phyloP scores from a whole-genome alignment of 2,888 invertebrate species.

The Marasmarcha lunaedactyla region DNA sequence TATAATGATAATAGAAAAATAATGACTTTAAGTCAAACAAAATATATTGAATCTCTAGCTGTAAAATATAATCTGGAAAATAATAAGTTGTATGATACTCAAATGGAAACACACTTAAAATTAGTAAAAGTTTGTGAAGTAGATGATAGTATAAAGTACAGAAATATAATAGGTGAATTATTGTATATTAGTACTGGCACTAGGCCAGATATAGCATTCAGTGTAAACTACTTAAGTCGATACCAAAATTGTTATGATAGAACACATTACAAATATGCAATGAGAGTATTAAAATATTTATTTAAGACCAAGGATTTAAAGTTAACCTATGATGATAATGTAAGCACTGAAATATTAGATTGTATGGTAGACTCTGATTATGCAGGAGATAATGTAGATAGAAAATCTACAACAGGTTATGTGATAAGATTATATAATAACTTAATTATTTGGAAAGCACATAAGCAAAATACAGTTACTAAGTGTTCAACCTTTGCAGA shows the following conservation, averaged over 20 bases:
- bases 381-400: constrained; percentile 11
- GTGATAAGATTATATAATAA: constrained; percentile 12
- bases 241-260: constrained; percentile 12
- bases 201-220: constrained; percentile 14
- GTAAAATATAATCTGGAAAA: constrained; percentile 18
- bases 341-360: constrained; percentile 16
- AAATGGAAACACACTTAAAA: constrained; percentile 12
- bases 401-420: constrained; percentile 13
- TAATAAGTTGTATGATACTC: constrained; percentile 17
- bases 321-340: constrained; percentile 16
- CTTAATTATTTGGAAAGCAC: constrained; percentile 18
- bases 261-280: constrained; percentile 4
- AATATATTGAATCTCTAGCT: constrained; percentile 12
- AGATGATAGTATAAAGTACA: constrained; percentile 11
- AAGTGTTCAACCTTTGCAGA: constrained; percentile 17
- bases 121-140: constrained; percentile 14
- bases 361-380: constrained; percentile 15
- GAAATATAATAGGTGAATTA: constrained; percentile 13
- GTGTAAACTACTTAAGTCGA: constrained; percentile 22
- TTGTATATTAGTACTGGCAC: constrained; percentile 12
- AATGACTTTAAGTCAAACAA: neutral
- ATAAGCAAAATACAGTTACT: constrained; percentile 19
- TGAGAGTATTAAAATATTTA: constrained; percentile 13
- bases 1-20: neutral
- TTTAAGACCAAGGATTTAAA: constrained; percentile 14